Conservation (phyloP, 2,797 vertebrate species). For the Sebastes variabilis region DNA sequence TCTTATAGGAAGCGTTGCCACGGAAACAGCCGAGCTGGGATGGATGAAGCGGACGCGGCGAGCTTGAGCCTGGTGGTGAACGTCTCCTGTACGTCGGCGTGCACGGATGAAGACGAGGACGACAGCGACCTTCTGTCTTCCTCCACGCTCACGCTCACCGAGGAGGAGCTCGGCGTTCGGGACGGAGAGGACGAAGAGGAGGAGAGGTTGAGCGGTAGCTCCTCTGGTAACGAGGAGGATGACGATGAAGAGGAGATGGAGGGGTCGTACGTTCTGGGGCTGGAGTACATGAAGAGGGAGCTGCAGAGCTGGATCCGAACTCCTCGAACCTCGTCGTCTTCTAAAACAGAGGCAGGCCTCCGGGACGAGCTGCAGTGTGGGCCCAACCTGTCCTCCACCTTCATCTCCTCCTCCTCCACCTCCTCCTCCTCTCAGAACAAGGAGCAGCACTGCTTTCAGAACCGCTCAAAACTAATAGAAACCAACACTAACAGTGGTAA, state of each 20-base stretch:
- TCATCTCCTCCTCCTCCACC: background rate
- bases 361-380: constrained; percentile 87
- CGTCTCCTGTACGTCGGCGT: constrained; percentile 94
- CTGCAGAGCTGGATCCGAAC: constrained; percentile 92
- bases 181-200: constrained; percentile 88
- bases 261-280: constrained; percentile 86
- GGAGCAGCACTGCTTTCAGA: constrained; percentile 78
- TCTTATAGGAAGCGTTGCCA: constrained; percentile 85
- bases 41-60: constrained; percentile 89
- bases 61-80: constrained; percentile 98
- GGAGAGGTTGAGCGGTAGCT: constrained; percentile 64
- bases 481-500: constrained; percentile 74
- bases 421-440: constrained; percentile 18
- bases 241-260: constrained; percentile 91
- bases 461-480: constrained; percentile 79
- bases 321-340: constrained; percentile 63
- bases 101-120: constrained; percentile 95
- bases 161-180: constrained; percentile 92
- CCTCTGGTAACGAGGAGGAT: constrained; percentile 81
- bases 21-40: constrained; percentile 22
- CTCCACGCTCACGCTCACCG: constrained; percentile 96
- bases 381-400: constrained; percentile 57
- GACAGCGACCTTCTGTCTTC: constrained; percentile 97
- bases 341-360: constrained; percentile 83
- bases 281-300: constrained; percentile 94